These are phyloP conservation scores for Plusia festucae DNA, from an alignment of 2,888 invertebrate genomes.

Conservation along the genomic window DNA sequence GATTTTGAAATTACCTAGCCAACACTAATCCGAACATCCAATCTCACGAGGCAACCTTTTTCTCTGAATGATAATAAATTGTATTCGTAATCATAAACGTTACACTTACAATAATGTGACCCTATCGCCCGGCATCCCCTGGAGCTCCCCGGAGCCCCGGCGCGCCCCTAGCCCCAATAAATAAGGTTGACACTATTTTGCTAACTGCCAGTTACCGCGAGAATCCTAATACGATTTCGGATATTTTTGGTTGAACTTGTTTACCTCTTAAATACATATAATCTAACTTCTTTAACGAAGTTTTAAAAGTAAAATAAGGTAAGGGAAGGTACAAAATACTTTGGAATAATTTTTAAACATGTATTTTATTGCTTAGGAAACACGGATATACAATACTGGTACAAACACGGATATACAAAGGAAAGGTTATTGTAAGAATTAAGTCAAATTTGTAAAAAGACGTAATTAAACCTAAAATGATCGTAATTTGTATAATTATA, in stretches of 20 bases:
- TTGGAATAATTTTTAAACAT: background rate
- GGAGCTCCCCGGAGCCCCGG: too few species aligned
- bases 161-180: background rate
- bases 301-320: background rate
- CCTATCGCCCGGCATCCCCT: too few species aligned
- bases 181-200: conserved; percentile 6
- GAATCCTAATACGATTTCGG: background rate
- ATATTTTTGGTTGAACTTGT: background rate
- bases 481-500: too few species aligned
- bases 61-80: conserved; percentile 6
- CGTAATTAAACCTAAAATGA: too few species aligned
- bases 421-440: too few species aligned
- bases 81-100: conserved; percentile 12
- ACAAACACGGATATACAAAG: too few species aligned
- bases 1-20: too few species aligned
- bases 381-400: too few species aligned
- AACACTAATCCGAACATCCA: too few species aligned
- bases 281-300: background rate
- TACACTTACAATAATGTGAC: conserved; percentile 16
- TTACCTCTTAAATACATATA: background rate
- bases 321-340: background rate
- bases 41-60: conserved; percentile 8
- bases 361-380: too few species aligned
- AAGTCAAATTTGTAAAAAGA: too few species aligned
- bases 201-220: background rate